Percentiles rank a stretch among this genome's conserved stretches.
Conservation (phyloP, 2,797 vertebrate species). For the Lutra lutra region DNA sequence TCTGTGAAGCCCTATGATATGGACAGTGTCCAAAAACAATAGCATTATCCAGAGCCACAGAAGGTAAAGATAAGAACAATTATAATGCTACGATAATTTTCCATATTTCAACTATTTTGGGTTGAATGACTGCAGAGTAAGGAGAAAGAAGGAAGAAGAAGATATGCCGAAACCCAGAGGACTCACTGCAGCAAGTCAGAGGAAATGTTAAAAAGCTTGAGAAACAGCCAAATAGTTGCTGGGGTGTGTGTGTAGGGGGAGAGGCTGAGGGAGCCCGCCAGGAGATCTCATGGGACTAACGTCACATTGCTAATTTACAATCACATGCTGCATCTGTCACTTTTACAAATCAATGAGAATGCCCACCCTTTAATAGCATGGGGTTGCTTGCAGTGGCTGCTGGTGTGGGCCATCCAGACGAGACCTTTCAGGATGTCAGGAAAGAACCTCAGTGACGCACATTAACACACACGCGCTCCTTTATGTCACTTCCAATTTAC, state of each 20-base stretch:
- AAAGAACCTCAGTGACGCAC: slow-evolving; percentile 83
- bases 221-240: slow-evolving; percentile 29
- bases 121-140: neutral
- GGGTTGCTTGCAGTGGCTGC: slow-evolving; percentile 82
- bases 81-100: neutral
- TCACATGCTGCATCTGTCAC: slow-evolving; percentile 85
- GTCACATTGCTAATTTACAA: slow-evolving; percentile 86
- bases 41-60: neutral
- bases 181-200: neutral
- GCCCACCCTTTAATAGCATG: slow-evolving; percentile 80
- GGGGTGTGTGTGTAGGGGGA: neutral
- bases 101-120: neutral
- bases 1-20: neutral
- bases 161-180: neutral
- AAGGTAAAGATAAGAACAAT: slow-evolving; percentile 17
- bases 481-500: slow-evolving; percentile 88
- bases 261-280: slow-evolving; percentile 35
- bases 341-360: slow-evolving; percentile 87
- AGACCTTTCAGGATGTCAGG: slow-evolving; percentile 86
- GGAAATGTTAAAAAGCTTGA: slow-evolving; percentile 50
- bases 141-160: neutral
- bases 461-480: slow-evolving; percentile 85
- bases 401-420: slow-evolving; percentile 76
- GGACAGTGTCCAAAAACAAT: slow-evolving; percentile 14
- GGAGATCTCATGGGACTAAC: slow-evolving; percentile 78